Percentiles rank a stretch among this genome's conserved stretches.
phyloP scores from a whole-genome alignment of 2,888 invertebrate genomes.

The Leucophenga montana region DNA sequence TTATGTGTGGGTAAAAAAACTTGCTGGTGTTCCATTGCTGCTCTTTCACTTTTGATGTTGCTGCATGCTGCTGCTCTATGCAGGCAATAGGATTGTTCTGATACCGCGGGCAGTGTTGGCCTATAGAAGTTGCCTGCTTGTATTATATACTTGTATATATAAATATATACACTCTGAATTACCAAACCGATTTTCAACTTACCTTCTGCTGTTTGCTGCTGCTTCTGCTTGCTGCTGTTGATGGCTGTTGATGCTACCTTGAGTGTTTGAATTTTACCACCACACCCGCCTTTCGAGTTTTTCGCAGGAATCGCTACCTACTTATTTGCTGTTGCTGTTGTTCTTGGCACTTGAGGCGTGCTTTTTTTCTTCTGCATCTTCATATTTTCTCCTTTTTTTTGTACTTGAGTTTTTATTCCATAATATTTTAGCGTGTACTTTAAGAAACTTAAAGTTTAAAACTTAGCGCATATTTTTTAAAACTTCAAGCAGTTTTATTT shows the following conservation, averaged over 20 bases:
- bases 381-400: constrained; percentile 8
- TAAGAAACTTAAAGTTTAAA: constrained; percentile 16
- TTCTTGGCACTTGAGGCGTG: constrained; percentile 9
- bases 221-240: not conserved
- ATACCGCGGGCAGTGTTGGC: not conserved
- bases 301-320: not conserved
- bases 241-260: not conserved
- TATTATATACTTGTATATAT: not conserved
- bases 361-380: not conserved
- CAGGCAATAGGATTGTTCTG: not conserved
- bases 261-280: not conserved
- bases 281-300: not conserved
- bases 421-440: constrained; percentile 12
- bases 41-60: not conserved
- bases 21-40: constrained; percentile 51
- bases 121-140: not conserved
- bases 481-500: not conserved
- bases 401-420: constrained; percentile 16
- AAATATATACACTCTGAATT: not conserved
- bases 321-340: constrained; percentile 6
- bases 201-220: not conserved
- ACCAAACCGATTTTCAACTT: constrained; percentile 3
- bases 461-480: constrained; percentile 7
- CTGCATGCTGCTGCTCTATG: not conserved
- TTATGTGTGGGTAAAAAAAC: constrained; percentile 58